Evolutionary conservation across 2,797 vertebrate species (phyloP), one percentile per base, ranked within the genome.

Genomic region (Todus mexicanus): DNA sequence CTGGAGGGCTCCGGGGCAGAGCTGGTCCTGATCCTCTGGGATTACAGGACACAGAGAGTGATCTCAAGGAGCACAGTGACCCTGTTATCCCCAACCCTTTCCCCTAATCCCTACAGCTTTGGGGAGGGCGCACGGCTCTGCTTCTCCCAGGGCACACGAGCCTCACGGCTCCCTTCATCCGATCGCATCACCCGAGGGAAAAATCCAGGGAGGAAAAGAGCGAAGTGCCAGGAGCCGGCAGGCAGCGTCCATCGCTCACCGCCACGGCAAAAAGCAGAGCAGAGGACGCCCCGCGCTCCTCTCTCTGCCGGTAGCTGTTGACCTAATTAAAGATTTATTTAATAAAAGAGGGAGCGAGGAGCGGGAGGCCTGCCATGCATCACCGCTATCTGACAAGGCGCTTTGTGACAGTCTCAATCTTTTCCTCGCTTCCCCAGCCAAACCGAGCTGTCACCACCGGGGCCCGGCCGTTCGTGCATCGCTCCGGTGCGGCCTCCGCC

Each of bases 301-400:
- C 75, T 88, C 89, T 64, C 90, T 0, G 42, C 91, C 1, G 4
- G 80, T 90, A 87, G 83, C 89, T 77, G 59, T 33, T 94, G 93
- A 95, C 93, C 94, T 91, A 93, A 95, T 92, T 95, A 94, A 94
- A 87, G 81, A 72, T 88, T 91, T 93, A 90, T 83, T 87, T 45
- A 89, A 91, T 83, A 83, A 71, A 92, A 88, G 79, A 81, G 73
- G 85, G 77, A 94, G 83, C 22, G 21, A 76, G 72, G 75, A 94
- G 80, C 68, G 3, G 75, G 74, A 87, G 86, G 86, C 84, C 82
- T 84, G 92, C 70, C 92, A 61, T n/a, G 75, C 89, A 83, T 90
- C 90, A 51, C 69, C 2, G 12, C 89, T 42, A 54, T 87, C 87
- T 78, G 84, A 89, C 61, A 7, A 85, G 78, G 93, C 10, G 16